A percentile compares a stretch with the other conserved stretches of the same genome.
Conservation (phyloP, 2,113 vertebrate species). For the Gadus chalcogrammus region DNA sequence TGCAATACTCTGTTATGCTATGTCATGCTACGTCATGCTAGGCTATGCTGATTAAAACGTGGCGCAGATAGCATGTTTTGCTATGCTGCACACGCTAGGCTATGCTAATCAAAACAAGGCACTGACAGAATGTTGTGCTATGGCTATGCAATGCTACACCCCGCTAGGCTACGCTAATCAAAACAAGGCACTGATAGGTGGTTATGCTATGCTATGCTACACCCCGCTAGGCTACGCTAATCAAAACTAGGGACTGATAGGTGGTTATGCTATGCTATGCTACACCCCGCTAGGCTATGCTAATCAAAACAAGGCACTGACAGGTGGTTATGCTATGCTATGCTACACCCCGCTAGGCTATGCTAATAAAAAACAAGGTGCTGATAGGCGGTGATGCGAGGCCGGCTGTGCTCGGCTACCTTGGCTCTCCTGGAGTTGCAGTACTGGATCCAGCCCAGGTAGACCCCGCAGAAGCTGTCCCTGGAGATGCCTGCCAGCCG, state of each 20-base stretch:
- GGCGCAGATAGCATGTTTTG: neutral
- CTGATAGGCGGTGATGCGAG: neutral
- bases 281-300: conserved; percentile 63
- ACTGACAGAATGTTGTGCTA: neutral
- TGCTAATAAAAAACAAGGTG: neutral
- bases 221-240: conserved; percentile 63
- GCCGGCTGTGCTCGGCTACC: conserved; percentile 45
- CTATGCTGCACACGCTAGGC: conserved; percentile 57
- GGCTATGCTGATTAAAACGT: conserved; percentile 62
- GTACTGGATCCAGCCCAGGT: conserved; percentile 96
- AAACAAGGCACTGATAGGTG: neutral
- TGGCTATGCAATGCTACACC: neutral
- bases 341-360: conserved; percentile 63
- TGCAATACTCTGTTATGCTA: no score
- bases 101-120: conserved; percentile 24
- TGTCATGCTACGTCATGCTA: neutral
- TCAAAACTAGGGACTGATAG: neutral
- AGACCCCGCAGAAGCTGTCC: conserved; percentile 93
- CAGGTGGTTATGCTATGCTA: neutral
- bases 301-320: neutral
- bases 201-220: no score
- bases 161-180: conserved; percentile 63
- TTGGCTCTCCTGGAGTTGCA: conserved; percentile 89
- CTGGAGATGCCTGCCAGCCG: conserved; percentile 92
- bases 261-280: neutral